Evolutionary conservation across 2,113 vertebrate genomes (phyloP).

Genomic region (Mionectes macconnelli): DNA sequence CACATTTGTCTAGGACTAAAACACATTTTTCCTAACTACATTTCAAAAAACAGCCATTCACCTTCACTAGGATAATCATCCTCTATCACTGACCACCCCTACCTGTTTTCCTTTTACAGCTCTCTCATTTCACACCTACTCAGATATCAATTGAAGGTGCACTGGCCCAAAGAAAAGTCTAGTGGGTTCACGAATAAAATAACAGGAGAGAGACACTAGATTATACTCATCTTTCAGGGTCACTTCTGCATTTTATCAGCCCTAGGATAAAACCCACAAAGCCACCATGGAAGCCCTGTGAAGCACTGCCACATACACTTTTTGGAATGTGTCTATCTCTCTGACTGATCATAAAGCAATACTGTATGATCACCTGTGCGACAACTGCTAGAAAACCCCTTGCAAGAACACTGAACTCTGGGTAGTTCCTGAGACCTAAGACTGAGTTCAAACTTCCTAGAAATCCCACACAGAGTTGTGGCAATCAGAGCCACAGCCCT

Average conservation of each 20-base stretch:
- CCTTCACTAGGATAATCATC: neutral
- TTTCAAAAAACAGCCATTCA: neutral
- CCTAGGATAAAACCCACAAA: neutral
- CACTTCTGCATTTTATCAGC: neutral
- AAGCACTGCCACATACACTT: neutral
- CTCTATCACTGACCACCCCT: neutral
- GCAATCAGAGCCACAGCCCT: neutral
- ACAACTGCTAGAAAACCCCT: neutral
- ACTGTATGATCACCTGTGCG: neutral
- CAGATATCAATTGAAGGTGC: neutral
- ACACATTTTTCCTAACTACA: neutral
- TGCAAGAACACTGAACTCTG: neutral
- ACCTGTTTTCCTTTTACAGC: neutral
- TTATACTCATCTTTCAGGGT: neutral
- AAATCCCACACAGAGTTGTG: neutral
- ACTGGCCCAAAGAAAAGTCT: neutral
- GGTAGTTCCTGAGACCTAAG: neutral
- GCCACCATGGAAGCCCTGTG: neutral
- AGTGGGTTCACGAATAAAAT: neutral
- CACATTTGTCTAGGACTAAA: neutral
- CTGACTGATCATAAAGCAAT: neutral
- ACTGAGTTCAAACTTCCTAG: neutral
- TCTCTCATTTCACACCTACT: neutral
- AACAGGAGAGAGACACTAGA: neutral
- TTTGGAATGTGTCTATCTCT: neutral